Evolutionary conservation across 2,797 vertebrate genomes (phyloP).

Genomic region (Alcedo quadribrachys): DNA sequence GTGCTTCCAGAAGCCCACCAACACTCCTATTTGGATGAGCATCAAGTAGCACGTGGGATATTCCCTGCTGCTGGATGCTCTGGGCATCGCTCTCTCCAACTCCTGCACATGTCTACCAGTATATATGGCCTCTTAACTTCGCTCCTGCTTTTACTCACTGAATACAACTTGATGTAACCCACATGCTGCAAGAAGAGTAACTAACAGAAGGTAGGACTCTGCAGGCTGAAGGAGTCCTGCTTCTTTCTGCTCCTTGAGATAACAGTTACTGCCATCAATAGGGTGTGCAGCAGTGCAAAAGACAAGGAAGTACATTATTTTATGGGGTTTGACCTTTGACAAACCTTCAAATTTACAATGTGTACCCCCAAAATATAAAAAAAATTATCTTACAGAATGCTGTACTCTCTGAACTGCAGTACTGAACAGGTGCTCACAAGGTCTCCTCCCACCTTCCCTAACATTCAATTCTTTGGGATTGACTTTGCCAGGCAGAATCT

Average conservation of each 20-base stretch:
- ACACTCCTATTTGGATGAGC: background rate
- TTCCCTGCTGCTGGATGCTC: background rate
- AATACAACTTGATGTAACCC: background rate
- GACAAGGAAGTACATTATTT: background rate
- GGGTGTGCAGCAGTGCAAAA: background rate
- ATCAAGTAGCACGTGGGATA: accelerated
- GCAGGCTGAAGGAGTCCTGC: background rate
- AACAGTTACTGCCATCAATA: background rate
- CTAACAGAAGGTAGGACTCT: background rate
- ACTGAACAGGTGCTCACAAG: background rate
- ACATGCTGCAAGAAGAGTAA: accelerated
- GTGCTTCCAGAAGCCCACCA: background rate
- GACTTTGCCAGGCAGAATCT: background rate
- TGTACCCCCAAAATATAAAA: background rate
- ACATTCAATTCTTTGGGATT: background rate
- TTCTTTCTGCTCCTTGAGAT: background rate
- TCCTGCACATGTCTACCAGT: background rate
- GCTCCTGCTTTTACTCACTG: background rate
- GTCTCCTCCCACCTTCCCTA: background rate
- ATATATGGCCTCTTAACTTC: background rate
- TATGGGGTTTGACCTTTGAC: background rate
- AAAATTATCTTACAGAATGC: background rate
- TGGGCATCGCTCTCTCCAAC: background rate
- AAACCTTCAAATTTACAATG: background rate
- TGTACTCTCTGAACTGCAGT: background rate